phyloP scores from a whole-genome alignment of 2,888 invertebrate genomes.

The Cheilosia grossa region DNA sequence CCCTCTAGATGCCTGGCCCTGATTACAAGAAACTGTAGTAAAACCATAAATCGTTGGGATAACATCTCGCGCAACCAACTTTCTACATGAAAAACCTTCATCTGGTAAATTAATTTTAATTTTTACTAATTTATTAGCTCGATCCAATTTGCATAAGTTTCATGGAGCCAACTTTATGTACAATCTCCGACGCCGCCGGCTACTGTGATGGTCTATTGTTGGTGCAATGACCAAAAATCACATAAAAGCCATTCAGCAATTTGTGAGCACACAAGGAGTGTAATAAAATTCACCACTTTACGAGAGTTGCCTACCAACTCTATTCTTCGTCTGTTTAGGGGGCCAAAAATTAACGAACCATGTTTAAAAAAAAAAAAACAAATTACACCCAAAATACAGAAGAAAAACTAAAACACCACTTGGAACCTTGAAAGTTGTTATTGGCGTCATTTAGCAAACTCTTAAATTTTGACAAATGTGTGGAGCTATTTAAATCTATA shows the following conservation, averaged over 20 bases:
- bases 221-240: conserved; percentile 61
- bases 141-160: conserved; percentile 58
- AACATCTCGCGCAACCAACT: conserved; percentile 13
- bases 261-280: conserved; percentile 59
- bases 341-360: conserved; percentile 69
- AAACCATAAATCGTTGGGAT: conserved; percentile 6
- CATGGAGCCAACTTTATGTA: neutral
- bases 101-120: conserved; percentile 50
- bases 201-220: conserved; percentile 30
- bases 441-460: conserved; percentile 68
- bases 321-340: conserved; percentile 10
- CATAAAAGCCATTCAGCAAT: conserved; percentile 68
- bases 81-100: conserved; percentile 18
- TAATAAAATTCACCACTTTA: conserved; percentile 56
- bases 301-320: conserved; percentile 5
- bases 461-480: conserved; percentile 65
- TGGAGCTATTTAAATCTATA: conserved; percentile 61
- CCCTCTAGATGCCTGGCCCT: neutral
- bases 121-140: conserved; percentile 57
- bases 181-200: conserved; percentile 13
- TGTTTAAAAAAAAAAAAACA: conserved; percentile 34
- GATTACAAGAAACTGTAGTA: neutral
- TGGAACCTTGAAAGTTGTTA: conserved; percentile 57
- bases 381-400: conserved; percentile 16
- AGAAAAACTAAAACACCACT: conserved; percentile 26